A percentile compares a stretch with the other conserved stretches of the same genome.
Conservation (phyloP, 2,888 invertebrate species). For the Andricus curvator region DNA sequence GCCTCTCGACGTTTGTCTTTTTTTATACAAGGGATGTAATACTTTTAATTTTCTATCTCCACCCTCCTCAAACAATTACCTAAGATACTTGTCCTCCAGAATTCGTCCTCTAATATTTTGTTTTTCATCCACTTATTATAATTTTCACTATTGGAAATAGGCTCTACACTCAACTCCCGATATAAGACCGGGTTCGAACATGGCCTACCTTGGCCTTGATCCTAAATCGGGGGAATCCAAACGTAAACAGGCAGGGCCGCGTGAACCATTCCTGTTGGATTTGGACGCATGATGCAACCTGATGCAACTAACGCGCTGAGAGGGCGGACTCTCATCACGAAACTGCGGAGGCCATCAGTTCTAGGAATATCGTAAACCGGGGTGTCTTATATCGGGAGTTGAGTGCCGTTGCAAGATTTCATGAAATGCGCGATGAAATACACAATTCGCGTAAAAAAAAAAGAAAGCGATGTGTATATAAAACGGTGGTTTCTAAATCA, state of each 20-base stretch:
- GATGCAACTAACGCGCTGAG: too few species aligned
- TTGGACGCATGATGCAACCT: too few species aligned
- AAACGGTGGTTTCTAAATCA: conserved; percentile 47
- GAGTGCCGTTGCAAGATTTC: neutral
- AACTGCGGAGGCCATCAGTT: too few species aligned
- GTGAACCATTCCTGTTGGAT: too few species aligned
- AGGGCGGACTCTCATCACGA: too few species aligned
- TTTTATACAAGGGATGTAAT: conserved; percentile 28
- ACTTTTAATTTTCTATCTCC: neutral
- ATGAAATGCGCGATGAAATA: conserved; percentile 53
- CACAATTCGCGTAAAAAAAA: conserved; percentile 70
- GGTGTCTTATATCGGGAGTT: too few species aligned
- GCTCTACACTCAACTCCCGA: neutral
- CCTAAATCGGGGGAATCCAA: too few species aligned
- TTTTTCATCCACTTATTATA: neutral
- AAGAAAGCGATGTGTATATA: conserved; percentile 61
- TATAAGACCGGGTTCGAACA: too few species aligned
- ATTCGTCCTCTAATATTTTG: neutral
- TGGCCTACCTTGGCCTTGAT: too few species aligned
- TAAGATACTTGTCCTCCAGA: neutral
- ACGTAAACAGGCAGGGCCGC: too few species aligned
- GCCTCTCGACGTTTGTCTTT: conserved; percentile 1
- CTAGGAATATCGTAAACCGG: too few species aligned
- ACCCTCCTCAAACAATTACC: neutral
- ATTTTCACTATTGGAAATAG: neutral